Evolutionary conservation across 2,888 invertebrate genomes (phyloP).

Genomic region (Tolmerus cingulatus): DNA sequence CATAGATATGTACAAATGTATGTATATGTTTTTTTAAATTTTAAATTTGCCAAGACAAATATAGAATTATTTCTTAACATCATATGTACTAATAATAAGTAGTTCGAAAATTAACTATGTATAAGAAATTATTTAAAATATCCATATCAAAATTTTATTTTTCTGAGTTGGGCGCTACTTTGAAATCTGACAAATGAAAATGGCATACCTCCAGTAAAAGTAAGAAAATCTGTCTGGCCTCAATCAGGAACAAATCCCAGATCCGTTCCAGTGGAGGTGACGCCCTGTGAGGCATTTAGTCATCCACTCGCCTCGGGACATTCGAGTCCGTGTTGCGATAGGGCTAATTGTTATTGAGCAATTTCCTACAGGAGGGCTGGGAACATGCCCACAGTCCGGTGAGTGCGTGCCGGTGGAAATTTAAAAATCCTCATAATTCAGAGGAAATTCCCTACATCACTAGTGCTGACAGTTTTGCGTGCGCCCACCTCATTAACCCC

Average conservation of each 20-base stretch:
- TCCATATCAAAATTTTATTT: no score
- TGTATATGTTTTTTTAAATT: no score
- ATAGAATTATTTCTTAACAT: no score
- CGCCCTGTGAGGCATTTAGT: not conserved
- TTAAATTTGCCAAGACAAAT: no score
- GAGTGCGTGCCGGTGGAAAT: not conserved
- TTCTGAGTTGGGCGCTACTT: no score
- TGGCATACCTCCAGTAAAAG: not conserved
- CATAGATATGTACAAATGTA: no score
- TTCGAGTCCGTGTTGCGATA: not conserved
- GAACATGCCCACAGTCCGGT: not conserved
- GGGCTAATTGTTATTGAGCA: not conserved
- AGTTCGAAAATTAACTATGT: no score
- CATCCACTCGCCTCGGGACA: not conserved
- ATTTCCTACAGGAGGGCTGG: not conserved
- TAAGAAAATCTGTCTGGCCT: not conserved
- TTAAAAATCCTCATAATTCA: not conserved
- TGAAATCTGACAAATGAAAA: no score
- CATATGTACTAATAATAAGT: no score
- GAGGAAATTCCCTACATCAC: not conserved
- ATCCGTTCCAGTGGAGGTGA: not conserved
- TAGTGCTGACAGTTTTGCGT: constrained; percentile 18
- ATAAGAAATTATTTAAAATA: no score
- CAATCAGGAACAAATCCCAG: not conserved
- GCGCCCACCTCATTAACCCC: not conserved